Percentiles rank a stretch among this genome's conserved stretches.
Conservation (phyloP, 2,797 vertebrate genomes). For the Lutjanus campechanus region DNA sequence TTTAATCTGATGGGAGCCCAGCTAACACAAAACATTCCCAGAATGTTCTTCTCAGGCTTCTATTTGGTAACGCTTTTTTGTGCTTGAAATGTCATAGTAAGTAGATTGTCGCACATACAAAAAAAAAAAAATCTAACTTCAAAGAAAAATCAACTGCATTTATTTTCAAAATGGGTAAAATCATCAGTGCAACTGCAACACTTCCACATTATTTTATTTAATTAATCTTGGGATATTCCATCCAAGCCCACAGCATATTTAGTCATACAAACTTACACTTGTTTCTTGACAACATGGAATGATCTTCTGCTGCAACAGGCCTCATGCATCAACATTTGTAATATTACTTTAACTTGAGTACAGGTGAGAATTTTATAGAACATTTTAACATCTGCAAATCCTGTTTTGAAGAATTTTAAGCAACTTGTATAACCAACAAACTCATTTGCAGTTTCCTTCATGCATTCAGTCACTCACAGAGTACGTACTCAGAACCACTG, state of each 20-base stretch:
- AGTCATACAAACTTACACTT: constrained; percentile 17
- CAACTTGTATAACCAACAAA: background rate
- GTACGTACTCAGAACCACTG: background rate
- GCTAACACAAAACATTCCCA: no score
- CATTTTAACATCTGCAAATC: background rate
- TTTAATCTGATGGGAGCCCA: background rate
- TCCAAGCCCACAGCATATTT: constrained; percentile 30
- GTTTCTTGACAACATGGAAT: constrained; percentile 55
- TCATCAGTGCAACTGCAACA: background rate
- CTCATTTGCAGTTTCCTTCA: constrained; percentile 22
- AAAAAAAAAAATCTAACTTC: background rate
- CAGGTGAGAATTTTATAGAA: background rate
- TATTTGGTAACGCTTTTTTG: background rate
- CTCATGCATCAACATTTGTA: constrained; percentile 1
- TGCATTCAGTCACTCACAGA: background rate
- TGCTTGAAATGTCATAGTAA: background rate
- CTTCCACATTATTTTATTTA: constrained; percentile 17
- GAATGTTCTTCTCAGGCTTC: no score
- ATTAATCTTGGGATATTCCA: background rate
- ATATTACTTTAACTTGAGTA: background rate
- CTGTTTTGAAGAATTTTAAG: background rate
- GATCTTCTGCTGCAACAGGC: constrained; percentile 17
- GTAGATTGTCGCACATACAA: background rate
- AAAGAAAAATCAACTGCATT: background rate
- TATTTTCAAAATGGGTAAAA: background rate